Evolutionary conservation across 2,797 vertebrate species (phyloP).

Genomic region (Petrocephalus schoutedeni): DNA sequence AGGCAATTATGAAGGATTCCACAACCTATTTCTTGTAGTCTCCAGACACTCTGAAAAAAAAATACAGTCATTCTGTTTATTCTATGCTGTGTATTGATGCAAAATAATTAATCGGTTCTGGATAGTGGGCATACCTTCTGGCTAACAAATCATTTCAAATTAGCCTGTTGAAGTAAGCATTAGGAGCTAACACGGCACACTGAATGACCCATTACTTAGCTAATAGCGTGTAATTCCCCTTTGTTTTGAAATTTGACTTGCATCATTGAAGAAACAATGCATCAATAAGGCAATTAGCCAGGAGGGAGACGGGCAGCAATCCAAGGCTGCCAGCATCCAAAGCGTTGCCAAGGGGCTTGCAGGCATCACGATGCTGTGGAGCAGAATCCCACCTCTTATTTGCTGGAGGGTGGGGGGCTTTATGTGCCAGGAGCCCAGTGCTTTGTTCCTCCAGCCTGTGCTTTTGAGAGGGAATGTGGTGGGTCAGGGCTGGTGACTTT

Average conservation of each 20-base stretch:
- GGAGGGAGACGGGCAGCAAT: slow-evolving; percentile 74
- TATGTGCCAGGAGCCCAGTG: slow-evolving; percentile 62
- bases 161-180: slow-evolving; percentile 50
- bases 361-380: slow-evolving; percentile 51
- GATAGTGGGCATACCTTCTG: neutral
- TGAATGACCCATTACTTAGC: slow-evolving; percentile 61
- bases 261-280: slow-evolving; percentile 76
- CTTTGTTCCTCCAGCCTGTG: slow-evolving; percentile 65
- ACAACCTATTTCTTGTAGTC: neutral
- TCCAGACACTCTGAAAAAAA: neutral
- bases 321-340: slow-evolving; percentile 65
- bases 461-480: slow-evolving; percentile 58
- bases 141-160: neutral
- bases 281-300: slow-evolving; percentile 77
- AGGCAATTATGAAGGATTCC: neutral
- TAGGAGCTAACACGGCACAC: slow-evolving; percentile 62
- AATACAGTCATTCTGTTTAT: neutral
- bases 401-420: slow-evolving; percentile 60
- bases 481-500: slow-evolving; percentile 58
- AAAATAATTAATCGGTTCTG: slow-evolving; percentile 9
- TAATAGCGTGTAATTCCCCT: slow-evolving; percentile 74
- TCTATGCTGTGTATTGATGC: neutral
- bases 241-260: slow-evolving; percentile 60
- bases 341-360: slow-evolving; percentile 72
- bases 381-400: slow-evolving; percentile 64